Percentiles rank a stretch among this genome's conserved stretches.
phyloP scores from a whole-genome alignment of 2,888 invertebrate genomes.

The Lycia hirtaria region DNA sequence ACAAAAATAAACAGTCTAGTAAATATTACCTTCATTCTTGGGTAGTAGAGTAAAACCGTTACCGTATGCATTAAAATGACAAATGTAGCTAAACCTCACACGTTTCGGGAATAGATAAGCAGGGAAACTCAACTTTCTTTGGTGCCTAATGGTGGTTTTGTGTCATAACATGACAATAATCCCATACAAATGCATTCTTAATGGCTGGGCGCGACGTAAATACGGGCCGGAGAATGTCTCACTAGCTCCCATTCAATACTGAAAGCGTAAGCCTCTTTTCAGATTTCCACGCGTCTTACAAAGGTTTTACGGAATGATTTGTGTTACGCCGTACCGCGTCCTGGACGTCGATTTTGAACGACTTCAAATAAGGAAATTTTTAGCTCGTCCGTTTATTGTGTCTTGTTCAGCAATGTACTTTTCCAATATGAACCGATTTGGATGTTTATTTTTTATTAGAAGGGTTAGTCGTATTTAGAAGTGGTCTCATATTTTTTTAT shows the following conservation, averaged over 20 bases:
- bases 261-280: conserved; percentile 67
- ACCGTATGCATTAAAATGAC: neutral
- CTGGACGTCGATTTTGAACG: neutral
- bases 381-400: no score
- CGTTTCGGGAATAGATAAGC: conserved; percentile 13
- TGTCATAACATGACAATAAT: conserved; percentile 32
- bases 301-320: conserved; percentile 9
- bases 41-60: no score
- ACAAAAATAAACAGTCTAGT: no score
- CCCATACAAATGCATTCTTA: conserved; percentile 35
- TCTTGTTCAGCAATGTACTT: no score
- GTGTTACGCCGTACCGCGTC: neutral
- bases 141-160: conserved; percentile 14
- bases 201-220: conserved; percentile 54
- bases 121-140: conserved; percentile 10
- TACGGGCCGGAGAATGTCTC: conserved; percentile 62
- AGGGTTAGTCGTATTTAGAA: no score
- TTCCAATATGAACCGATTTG: no score
- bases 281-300: conserved; percentile 60
- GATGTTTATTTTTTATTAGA: no score
- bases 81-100: conserved; percentile 2
- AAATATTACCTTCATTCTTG: no score
- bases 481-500: no score
- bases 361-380: no score
- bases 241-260: conserved; percentile 61